A percentile compares a stretch with the other conserved stretches of the same genome.
Conservation (phyloP, 2,113 vertebrate genomes). For the rabbit (Oryctolagus cuniculus) region DNA sequence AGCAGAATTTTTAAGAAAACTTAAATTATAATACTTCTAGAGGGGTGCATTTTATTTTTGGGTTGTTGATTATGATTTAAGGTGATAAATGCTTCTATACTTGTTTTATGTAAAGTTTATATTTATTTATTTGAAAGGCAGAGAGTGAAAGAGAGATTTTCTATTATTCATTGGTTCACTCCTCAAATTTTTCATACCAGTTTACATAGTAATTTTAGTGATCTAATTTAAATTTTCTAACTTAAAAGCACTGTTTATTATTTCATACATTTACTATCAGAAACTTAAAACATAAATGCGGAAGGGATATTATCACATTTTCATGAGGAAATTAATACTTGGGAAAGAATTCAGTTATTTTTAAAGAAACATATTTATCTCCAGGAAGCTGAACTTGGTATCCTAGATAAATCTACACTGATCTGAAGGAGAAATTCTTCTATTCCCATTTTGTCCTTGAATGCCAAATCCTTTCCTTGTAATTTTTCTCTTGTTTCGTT, state of each 20-base stretch:
- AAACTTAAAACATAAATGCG: background rate
- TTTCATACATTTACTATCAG: background rate
- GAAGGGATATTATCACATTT: conserved; percentile 36
- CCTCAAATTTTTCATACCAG: background rate
- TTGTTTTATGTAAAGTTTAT: background rate
- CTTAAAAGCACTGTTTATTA: background rate
- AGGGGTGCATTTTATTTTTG: background rate
- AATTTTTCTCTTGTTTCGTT: conserved; percentile 57
- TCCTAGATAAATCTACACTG: conserved; percentile 52
- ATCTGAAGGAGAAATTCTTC: conserved; percentile 17
- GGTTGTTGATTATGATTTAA: background rate
- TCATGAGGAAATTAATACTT: conserved; percentile 47
- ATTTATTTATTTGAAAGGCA: too few species aligned
- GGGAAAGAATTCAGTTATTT: background rate
- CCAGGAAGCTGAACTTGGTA: conserved; percentile 36
- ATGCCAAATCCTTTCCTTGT: conserved; percentile 3
- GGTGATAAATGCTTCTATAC: background rate
- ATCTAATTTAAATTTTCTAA: conserved; percentile 24
- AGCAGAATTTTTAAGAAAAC: background rate
- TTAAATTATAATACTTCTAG: background rate
- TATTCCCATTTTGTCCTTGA: conserved; percentile 48
- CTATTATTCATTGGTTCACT: too few species aligned
- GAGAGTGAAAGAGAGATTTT: too few species aligned
- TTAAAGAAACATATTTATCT: background rate
- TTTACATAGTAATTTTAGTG: background rate